Base-by-base conservation (phyloP, 2,113 vertebrate species). In the Lepisosteus oculatus region DNA sequence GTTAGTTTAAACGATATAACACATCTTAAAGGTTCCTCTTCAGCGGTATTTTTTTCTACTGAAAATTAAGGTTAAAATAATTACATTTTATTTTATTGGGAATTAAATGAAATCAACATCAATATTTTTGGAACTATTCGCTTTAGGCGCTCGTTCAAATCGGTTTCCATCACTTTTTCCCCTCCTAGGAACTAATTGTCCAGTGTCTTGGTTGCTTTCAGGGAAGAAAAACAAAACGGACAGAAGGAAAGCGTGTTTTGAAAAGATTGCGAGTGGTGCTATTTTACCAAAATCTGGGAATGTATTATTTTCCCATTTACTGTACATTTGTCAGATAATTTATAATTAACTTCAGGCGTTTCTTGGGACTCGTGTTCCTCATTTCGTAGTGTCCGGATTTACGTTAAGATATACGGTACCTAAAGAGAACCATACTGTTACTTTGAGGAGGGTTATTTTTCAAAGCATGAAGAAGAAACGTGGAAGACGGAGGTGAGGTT, bases 381-480 rank as follows among this genome's bases (percentile, higher is more conserved):
- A 29, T 29, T 29, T 29, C 29, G 1, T 29, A 29, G 29, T 29
- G 29, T 29, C 29, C 29, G 29, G 29, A 29, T 29, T 29, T 29
- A 29, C 29, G 29, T 29, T 29, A 29, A 29, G 2, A 29, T 29
- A 29, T 29, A 29, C 29, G 29, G 3, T 6, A 59, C 29, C 29
- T 1, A 29, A 29, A 29, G 29, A 29, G 0, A 14, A 43, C 43
- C 4, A 12, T 59, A 13, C 3, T 12, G 12, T 11, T 15, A 47
- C 12, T 41, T 3, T 61, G 47, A 45, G 3, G 8, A 57, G 17
- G 15, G 3, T 4, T 17, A 3, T 42, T 29, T 29, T 29, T 29
- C 67, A 71, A 55, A 74, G 8, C 6, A 90, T 86, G 87, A 85
- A 83, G 77, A 87, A 79, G 78, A 84, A 74, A 71, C 55, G 4